Conservation (phyloP, 2,113 vertebrate genomes). For the Lipophrys pholis region DNA sequence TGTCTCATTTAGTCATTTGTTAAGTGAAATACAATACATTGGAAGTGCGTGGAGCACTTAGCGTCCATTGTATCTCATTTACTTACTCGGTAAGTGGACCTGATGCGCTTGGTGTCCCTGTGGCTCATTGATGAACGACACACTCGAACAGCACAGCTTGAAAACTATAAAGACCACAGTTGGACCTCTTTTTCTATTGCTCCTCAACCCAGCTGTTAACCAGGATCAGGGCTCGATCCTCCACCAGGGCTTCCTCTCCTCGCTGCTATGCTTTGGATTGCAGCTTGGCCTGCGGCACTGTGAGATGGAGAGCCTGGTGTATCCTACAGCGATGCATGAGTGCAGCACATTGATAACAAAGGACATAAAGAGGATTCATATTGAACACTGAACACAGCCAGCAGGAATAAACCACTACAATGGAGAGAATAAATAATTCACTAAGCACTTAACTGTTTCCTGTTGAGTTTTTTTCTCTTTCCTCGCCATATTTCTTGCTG, state of each 20-base stretch:
- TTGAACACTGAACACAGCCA: slow-evolving; percentile 43
- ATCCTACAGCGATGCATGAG: slow-evolving; percentile 13
- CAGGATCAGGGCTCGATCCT: not conserved
- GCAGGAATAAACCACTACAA: slow-evolving; percentile 61
- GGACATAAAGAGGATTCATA: slow-evolving; percentile 25
- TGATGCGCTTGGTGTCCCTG: slow-evolving; percentile 25
- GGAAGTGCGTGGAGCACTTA: slow-evolving; percentile 34
- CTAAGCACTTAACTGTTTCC: slow-evolving; percentile 64
- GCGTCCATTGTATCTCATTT: slow-evolving; percentile 32
- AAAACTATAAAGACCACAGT: slow-evolving; percentile 34
- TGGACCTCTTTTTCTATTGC: slow-evolving; percentile 34
- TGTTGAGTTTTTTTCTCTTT: slow-evolving; percentile 53
- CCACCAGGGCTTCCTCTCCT: slow-evolving; percentile 5
- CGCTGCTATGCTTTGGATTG: not conserved
- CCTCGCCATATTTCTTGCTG: slow-evolving; percentile 31
- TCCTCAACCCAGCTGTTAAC: slow-evolving; percentile 42
- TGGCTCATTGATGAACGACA: slow-evolving; percentile 9
- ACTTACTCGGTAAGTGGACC: slow-evolving; percentile 17
- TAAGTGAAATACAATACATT: slow-evolving; percentile 37
- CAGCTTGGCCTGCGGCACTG: not conserved
- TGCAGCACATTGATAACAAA: slow-evolving; percentile 22
- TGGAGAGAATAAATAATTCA: slow-evolving; percentile 66
- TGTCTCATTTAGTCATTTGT: slow-evolving; percentile 38
- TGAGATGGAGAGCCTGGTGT: not conserved
- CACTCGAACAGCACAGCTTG: slow-evolving; percentile 39